A percentile compares a stretch with the other conserved stretches of the same genome.
These are phyloP conservation scores for Nysson spinosus DNA, from an alignment of 2,888 invertebrate genomes.

Conservation along the genomic window DNA sequence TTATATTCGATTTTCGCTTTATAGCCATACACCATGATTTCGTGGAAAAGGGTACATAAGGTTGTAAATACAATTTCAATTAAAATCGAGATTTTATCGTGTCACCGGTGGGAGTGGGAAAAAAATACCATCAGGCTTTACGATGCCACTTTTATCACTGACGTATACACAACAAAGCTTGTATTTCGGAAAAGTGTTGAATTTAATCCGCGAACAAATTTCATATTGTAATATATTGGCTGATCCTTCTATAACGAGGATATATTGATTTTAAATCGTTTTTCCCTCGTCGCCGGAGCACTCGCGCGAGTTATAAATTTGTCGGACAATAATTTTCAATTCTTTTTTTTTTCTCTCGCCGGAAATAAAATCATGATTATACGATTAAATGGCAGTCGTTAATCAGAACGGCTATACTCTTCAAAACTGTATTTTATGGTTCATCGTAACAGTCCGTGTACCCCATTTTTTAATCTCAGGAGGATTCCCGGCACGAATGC, in stretches of 20 bases:
- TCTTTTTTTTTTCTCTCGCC: too few relatives aligned
- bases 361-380: too few relatives aligned
- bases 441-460: neutral
- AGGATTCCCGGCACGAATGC: conserved; percentile 24
- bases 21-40: too few relatives aligned
- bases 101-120: too few relatives aligned
- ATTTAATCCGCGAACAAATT: conserved; percentile 37
- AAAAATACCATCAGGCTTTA: too few relatives aligned
- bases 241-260: too few relatives aligned
- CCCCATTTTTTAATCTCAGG: conserved; percentile 20
- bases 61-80: conserved; percentile 15
- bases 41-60: too few relatives aligned
- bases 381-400: too few relatives aligned
- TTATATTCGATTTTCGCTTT: neutral
- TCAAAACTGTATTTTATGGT: neutral
- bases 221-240: conserved; percentile 13
- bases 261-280: conserved; percentile 30
- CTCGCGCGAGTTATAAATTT: conserved; percentile 12
- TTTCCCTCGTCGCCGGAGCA: conserved; percentile 9
- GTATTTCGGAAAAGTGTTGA: conserved; percentile 10
- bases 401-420: conserved; percentile 13
- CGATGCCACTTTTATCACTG: too few relatives aligned
- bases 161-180: too few relatives aligned
- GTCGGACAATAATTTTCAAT: conserved; percentile 12
- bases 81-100: neutral